phyloP scores from a whole-genome alignment of 2,888 invertebrate species.

The Agrotis segetum region DNA sequence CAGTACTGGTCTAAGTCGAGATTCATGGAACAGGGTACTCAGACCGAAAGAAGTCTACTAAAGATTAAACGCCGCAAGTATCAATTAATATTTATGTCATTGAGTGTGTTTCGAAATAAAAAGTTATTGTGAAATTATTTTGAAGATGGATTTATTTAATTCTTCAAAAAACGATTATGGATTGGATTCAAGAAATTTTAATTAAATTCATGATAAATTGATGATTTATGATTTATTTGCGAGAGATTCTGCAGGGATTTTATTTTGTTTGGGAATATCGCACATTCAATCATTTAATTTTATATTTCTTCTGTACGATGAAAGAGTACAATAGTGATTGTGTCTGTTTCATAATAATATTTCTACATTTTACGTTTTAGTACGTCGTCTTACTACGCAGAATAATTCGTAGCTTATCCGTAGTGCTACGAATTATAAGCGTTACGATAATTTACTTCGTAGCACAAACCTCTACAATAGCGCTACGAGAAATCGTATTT shows the following conservation, averaged over 20 bases:
- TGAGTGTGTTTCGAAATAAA: neutral
- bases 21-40: too few relatives aligned
- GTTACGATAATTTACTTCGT: slow-evolving; percentile 15
- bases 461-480: slow-evolving; percentile 2
- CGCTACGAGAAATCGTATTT: slow-evolving; percentile 8
- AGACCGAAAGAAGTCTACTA: too few relatives aligned
- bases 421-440: slow-evolving; percentile 16
- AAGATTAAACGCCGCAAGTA: neutral
- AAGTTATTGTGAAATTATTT: neutral
- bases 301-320: slow-evolving; percentile 8
- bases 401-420: slow-evolving; percentile 4
- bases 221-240: slow-evolving; percentile 5
- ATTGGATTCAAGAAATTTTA: neutral
- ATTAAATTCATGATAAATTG: slow-evolving; percentile 1
- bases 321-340: neutral
- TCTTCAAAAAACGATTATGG: too few relatives aligned
- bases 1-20: too few relatives aligned
- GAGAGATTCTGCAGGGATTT: neutral
- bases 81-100: slow-evolving; percentile 7
- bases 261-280: neutral
- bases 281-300: neutral
- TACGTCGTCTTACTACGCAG: too few relatives aligned
- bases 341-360: neutral
- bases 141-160: too few relatives aligned
- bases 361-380: neutral